Conservation (phyloP, 2,888 invertebrate genomes). For the Clistopyga incitator region DNA sequence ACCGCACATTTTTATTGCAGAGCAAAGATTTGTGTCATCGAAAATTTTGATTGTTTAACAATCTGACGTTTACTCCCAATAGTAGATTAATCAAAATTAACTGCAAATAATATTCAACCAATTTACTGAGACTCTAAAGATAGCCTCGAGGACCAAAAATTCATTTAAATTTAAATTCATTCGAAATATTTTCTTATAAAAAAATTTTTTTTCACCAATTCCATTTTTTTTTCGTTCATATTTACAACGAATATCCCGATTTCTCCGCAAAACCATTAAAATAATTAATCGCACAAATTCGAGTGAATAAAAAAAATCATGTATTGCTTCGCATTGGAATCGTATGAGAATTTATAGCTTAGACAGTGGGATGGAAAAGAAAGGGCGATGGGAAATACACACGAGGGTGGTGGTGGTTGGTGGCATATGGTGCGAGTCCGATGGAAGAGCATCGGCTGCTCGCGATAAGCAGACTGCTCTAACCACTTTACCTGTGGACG, state of each 20-base stretch:
- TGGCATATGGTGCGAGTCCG: constrained; percentile 67
- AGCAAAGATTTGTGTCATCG: background rate
- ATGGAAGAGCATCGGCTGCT: constrained; percentile 60
- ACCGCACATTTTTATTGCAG: background rate
- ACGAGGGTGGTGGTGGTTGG: constrained; percentile 52
- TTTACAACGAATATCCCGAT: too few species aligned
- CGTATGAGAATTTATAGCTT: background rate
- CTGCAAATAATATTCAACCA: too few species aligned
- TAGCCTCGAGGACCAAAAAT: background rate
- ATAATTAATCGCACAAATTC: background rate
- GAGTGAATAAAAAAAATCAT: background rate
- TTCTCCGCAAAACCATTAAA: background rate
- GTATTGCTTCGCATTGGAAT: background rate
- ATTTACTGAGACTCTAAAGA: too few species aligned
- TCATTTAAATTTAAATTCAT: too few species aligned
- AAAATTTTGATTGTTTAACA: too few species aligned
- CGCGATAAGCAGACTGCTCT: constrained; percentile 67
- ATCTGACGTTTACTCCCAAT: too few species aligned
- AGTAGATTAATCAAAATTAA: too few species aligned
- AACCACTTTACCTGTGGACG: constrained; percentile 71
- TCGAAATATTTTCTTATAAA: too few species aligned
- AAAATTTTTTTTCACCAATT: too few species aligned
- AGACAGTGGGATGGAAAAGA: constrained; percentile 15
- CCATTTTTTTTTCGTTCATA: too few species aligned
- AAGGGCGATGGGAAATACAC: constrained; percentile 49